Base-by-base conservation (phyloP, 2,113 vertebrate genomes). In the Chauna torquata region DNA sequence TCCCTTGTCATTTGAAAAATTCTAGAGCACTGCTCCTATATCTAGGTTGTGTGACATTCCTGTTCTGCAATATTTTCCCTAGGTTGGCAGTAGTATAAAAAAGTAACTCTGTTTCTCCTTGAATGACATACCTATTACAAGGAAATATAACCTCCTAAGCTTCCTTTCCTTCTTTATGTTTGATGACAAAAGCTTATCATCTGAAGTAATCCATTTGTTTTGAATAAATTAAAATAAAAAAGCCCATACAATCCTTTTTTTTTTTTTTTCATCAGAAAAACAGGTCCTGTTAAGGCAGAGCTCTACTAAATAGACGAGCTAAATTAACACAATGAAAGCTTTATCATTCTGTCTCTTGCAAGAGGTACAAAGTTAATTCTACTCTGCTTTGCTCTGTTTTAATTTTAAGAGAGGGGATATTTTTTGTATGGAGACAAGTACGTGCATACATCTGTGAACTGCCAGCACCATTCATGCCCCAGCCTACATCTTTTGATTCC, bases 91-190 rank as follows among this genome's bases (percentile, higher is more conserved):
- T 52, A 90, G 44, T 18, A 30, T 71, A 84, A 76, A 42, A 84
- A 69, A 55, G 28, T 55, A 36, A 94, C 62, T 69, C 12, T 54
- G 78, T 86, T 89, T 50, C n/a, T 72, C 20, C 30, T 49, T 54
- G 38, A 94, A 77, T 10, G 34, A 27, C 91, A 77, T 91, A 98
- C 97, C 97, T 98, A 88, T 97, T 92, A 86, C 97, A 97, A 40
- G 96, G 93, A 97, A 98, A 98, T 36, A 97, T 79, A 79, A 92
- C 77, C 54, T 97, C 92, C n/a, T 81, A 92, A 80, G 54, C 68
- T 81, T 90, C 80, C 36, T 74, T 77, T 91, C 96, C 86, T 64
- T 98, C 97, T 90, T 97, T 88, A 94, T 86, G 89, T 71, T 96
- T 97, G 75, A 98, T 86, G 58, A 93, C 69, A 95, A 77, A 94